Conservation (phyloP, 2,113 vertebrate genomes). For the Forbesichthys papilliferus region DNA sequence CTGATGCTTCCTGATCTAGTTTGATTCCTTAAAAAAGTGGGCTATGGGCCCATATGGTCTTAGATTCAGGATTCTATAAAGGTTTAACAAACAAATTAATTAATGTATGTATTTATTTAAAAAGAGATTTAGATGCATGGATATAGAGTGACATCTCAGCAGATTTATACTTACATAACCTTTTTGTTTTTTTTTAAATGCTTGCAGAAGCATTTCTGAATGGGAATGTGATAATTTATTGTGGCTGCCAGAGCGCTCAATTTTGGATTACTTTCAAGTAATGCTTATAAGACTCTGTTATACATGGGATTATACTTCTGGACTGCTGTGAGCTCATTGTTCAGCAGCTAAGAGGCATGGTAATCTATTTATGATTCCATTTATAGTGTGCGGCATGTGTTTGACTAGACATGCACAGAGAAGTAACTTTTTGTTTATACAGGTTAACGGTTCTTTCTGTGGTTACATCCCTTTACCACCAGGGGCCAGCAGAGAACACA, state of each 20-base stretch:
- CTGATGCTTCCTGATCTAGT: neutral
- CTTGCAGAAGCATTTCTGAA: neutral
- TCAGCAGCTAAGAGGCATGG: neutral
- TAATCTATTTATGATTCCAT: too few relatives aligned
- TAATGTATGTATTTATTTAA: too few relatives aligned
- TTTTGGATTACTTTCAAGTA: neutral
- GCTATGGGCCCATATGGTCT: neutral
- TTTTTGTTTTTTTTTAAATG: neutral
- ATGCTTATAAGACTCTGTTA: neutral
- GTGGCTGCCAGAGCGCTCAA: neutral
- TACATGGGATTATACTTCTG: conserved; percentile 7
- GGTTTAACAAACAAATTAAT: too few relatives aligned
- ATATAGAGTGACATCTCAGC: conserved; percentile 1
- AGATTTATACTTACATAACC: conserved; percentile 24
- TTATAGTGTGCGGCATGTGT: neutral
- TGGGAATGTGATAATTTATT: neutral
- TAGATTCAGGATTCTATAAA: too few relatives aligned
- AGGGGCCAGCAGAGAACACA: conserved; percentile 40
- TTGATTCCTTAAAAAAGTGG: neutral
- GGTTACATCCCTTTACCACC: conserved; percentile 26
- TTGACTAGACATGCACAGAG: neutral
- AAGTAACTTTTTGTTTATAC: too few relatives aligned
- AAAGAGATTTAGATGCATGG: neutral
- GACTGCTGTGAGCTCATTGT: neutral
- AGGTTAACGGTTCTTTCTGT: neutral